These are phyloP conservation scores for Oreotrochilus melanogaster DNA, from an alignment of 2,113 vertebrate genomes.

Conservation along the genomic window DNA sequence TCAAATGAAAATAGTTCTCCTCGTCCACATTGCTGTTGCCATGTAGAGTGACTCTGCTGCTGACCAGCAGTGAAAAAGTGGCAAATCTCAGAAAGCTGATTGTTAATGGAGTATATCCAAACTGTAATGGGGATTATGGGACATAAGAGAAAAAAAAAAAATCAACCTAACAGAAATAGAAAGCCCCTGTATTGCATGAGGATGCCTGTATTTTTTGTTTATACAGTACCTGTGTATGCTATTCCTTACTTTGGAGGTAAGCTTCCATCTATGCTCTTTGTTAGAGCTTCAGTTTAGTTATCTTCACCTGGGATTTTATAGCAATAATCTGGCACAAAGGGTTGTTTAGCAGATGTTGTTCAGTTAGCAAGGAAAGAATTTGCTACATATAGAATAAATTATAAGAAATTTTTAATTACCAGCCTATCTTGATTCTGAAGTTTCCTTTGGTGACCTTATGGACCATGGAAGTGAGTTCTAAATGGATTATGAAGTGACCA, in stretches of 20 bases:
- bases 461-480: neutral
- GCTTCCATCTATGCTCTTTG: neutral
- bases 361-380: conserved; percentile 32
- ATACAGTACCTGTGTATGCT: neutral
- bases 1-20: neutral
- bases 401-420: neutral
- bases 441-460: neutral
- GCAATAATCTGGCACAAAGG: neutral
- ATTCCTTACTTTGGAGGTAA: neutral
- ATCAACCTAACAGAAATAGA: neutral
- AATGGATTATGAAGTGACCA: neutral
- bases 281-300: neutral
- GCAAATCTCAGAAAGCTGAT: neutral
- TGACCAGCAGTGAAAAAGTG: neutral
- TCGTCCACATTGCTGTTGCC: neutral
- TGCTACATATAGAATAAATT: neutral
- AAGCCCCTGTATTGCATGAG: neutral
- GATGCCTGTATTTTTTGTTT: neutral
- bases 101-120: neutral
- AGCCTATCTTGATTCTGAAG: neutral
- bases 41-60: neutral
- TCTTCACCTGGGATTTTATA: conserved; percentile 19
- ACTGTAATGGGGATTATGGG: neutral
- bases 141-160: neutral
- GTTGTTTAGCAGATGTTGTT: conserved; percentile 12